Evolutionary conservation across 2,888 invertebrate species (phyloP).

Genomic region (Prosopocoilus inquinatus): DNA sequence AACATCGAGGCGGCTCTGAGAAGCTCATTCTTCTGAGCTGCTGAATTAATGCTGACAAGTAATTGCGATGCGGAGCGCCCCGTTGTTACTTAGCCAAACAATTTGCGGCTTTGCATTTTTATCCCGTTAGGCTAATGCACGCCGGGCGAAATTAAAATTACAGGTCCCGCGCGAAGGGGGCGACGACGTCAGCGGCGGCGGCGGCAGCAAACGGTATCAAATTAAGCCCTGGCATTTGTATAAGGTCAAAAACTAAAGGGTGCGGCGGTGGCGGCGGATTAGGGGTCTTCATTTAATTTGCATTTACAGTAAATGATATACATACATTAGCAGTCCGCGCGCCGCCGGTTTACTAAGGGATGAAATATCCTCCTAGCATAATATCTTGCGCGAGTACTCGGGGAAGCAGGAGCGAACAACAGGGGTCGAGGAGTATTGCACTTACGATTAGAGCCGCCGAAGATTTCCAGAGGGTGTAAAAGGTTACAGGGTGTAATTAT

Average conservation of each 20-base stretch:
- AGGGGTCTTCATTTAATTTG: conserved; percentile 36
- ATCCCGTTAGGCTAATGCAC: conserved; percentile 28
- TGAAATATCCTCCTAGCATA: too few species aligned
- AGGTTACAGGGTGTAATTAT: conserved; percentile 26
- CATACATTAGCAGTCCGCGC: conserved; percentile 36
- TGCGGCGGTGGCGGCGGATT: conserved; percentile 17
- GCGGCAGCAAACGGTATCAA: conserved; percentile 41
- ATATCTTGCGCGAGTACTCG: too few species aligned
- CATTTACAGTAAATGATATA: conserved; percentile 49
- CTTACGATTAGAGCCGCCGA: neutral
- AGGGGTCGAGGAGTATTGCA: neutral
- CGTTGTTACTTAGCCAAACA: conserved; percentile 24
- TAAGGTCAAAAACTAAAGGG: conserved; percentile 43
- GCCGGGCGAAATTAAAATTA: conserved; percentile 35
- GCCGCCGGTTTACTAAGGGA: too few species aligned
- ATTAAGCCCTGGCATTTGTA: conserved; percentile 47
- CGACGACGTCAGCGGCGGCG: conserved; percentile 38
- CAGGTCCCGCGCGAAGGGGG: conserved; percentile 39
- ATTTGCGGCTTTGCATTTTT: conserved; percentile 39
- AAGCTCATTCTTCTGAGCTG: neutral
- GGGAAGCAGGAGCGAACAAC: neutral
- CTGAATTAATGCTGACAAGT: too few species aligned
- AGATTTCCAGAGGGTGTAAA: conserved; percentile 13
- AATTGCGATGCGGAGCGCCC: conserved; percentile 7
- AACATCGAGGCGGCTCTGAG: neutral